Evolutionary conservation across 2,797 vertebrate species (phyloP).

Genomic region (Vultur gryphus): DNA sequence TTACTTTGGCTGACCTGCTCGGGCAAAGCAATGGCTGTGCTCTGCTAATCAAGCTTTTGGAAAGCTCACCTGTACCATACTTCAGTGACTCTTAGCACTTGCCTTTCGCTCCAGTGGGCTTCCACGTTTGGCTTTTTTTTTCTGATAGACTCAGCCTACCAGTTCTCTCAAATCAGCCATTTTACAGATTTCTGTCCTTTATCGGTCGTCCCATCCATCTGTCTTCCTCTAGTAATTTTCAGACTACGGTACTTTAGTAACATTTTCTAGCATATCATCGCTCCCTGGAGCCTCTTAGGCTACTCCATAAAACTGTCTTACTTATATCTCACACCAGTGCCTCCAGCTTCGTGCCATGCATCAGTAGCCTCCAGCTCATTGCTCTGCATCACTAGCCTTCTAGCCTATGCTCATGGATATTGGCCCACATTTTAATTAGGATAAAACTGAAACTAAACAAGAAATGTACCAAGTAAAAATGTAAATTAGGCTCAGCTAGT

Average conservation of each 20-base stretch:
- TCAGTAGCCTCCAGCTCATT: background rate
- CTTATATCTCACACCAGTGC: background rate
- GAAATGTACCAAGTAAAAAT: background rate
- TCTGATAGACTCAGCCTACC: background rate
- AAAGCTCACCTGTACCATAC: background rate
- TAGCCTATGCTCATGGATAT: background rate
- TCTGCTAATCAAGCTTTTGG: background rate
- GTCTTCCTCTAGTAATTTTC: constrained; percentile 64
- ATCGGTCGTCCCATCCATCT: constrained; percentile 50
- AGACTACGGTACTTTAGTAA: background rate
- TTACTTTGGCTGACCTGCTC: background rate
- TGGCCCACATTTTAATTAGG: constrained; percentile 1
- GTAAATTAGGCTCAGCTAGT: background rate
- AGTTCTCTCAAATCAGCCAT: constrained; percentile 13
- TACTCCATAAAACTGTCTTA: constrained; percentile 41
- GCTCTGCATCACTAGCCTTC: background rate
- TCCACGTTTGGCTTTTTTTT: background rate
- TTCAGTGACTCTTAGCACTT: background rate
- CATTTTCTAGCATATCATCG: constrained; percentile 30
- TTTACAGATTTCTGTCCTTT: constrained; percentile 54
- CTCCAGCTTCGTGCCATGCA: background rate
- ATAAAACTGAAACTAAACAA: background rate
- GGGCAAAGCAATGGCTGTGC: background rate
- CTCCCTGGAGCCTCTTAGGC: constrained; percentile 40
- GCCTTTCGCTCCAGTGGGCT: background rate